Evolutionary conservation across 2,113 vertebrate genomes (phyloP), one percentile per base, ranked within the genome.

Genomic region (Mohoua ochrocephala): DNA sequence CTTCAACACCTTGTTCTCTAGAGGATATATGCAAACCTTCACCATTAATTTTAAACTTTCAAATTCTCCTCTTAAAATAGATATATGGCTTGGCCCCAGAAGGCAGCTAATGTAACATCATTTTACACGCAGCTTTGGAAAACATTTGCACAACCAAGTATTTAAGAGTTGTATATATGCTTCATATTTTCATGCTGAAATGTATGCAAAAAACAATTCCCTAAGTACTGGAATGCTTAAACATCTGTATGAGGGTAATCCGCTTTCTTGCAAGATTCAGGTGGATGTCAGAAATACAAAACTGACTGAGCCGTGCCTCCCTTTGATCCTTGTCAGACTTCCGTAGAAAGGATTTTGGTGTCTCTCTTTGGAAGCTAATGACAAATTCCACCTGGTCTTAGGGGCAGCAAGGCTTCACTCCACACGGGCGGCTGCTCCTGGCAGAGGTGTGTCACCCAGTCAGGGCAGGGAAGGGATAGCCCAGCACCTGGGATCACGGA

Each of bases 341-440:
- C 24, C 18, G n/a, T 9, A 26, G 56, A 60, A 63, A 68, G 12
- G 33, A 75, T 84, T 92, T 74, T 64, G 9, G 23, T 2, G 1
- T 75, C 9, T 86, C 15, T 57, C 18, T 53, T 61, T 42, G 68
- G 73, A 92, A 63, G 23, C 3, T 22, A 63, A 57, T 24, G 37
- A 61, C 24, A 87, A 81, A 84, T 69, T 95, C 54, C 24, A 74
- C 10, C 22, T 44, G 21, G 23, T 54, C 41, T 39, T 45, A 81
- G 15, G 39, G 56, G 10, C 2, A 5, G 31, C 45, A 73, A 60
- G 39, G 28, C 61, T 77, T 83, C 31, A 22, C 10, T 44, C 42
- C 45, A 41, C 27, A 44, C 13, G 20, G 1, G 3, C 0, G 0
- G 39, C 44, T 59, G 69, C 52, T 67, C 30, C 35, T 71, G 39